These are phyloP conservation scores for Rallus limicola DNA, from an alignment of 2,113 vertebrate species.

Conservation along the genomic window DNA sequence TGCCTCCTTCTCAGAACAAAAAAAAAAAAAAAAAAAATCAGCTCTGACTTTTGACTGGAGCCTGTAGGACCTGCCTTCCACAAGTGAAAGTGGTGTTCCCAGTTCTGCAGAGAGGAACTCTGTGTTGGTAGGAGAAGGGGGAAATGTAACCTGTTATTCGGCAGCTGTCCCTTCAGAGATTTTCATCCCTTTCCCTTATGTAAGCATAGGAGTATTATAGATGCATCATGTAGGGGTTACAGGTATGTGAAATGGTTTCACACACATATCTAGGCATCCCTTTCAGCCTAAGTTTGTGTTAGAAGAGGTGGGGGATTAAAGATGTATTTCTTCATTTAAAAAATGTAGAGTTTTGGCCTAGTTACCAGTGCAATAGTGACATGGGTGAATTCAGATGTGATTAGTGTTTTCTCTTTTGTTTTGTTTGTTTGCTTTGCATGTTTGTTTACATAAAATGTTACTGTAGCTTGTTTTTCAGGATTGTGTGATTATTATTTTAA, in stretches of 20 bases:
- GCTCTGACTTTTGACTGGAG: neutral
- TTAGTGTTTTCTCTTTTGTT: neutral
- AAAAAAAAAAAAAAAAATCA: neutral
- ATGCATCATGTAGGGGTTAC: neutral
- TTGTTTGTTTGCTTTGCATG: neutral
- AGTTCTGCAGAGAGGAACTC: neutral
- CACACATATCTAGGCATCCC: neutral
- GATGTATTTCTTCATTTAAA: neutral
- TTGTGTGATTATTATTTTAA: neutral
- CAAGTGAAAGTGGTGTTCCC: neutral
- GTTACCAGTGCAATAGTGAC: neutral
- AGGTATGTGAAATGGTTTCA: neutral
- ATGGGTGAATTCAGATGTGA: neutral
- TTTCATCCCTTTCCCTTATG: neutral
- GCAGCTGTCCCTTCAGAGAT: neutral
- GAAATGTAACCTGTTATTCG: neutral
- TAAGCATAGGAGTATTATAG: neutral
- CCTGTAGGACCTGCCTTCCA: neutral
- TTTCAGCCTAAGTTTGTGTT: neutral
- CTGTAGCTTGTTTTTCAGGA: neutral
- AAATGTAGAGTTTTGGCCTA: neutral
- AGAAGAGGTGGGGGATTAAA: neutral
- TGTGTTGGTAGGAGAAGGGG: neutral
- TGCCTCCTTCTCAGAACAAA: neutral
- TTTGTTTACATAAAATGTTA: neutral